phyloP scores from a whole-genome alignment of 2,113 vertebrate genomes.

The Gadus macrocephalus region DNA sequence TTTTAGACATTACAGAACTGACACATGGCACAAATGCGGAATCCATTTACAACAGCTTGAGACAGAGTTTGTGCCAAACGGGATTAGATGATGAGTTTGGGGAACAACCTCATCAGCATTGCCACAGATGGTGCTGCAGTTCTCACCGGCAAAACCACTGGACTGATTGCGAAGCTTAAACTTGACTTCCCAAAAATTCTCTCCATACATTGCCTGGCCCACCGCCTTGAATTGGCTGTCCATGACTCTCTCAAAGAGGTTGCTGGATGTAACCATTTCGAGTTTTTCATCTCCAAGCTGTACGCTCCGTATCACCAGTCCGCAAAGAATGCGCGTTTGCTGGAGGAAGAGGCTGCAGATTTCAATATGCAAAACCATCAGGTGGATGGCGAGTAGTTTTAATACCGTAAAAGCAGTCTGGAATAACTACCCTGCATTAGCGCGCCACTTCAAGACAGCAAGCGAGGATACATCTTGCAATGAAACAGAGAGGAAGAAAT shows the following conservation, averaged over 20 bases:
- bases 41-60: background rate
- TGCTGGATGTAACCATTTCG: background rate
- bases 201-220: too few relatives aligned
- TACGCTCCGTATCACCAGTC: background rate
- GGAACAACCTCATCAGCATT: too few relatives aligned
- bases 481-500: conserved; percentile 2
- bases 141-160: too few relatives aligned
- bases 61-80: background rate
- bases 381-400: background rate
- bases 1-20: conserved; percentile 27
- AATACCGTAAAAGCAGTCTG: background rate
- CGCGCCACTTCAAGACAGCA: background rate
- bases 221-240: too few relatives aligned
- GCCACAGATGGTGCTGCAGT: background rate
- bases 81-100: background rate
- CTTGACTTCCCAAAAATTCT: background rate
- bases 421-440: background rate
- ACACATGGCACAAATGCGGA: background rate
- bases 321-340: background rate
- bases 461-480: background rate
- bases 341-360: background rate
- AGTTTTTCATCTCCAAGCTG: background rate
- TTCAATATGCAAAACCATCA: background rate
- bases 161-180: background rate
- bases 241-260: too few relatives aligned